phyloP scores from a whole-genome alignment of 2,113 vertebrate genomes.

The Junco hyemalis region DNA sequence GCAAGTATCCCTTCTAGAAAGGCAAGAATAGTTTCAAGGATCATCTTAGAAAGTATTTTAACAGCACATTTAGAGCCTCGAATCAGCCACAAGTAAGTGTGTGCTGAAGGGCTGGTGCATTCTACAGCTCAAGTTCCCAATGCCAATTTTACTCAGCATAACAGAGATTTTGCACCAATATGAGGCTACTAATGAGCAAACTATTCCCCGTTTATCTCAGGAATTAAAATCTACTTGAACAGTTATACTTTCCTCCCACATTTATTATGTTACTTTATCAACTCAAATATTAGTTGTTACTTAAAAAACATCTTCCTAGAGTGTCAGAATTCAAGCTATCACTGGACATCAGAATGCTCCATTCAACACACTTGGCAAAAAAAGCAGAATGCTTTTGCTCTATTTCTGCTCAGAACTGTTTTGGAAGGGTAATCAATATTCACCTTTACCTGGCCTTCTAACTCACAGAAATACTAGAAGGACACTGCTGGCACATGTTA shows the following conservation, averaged over 20 bases:
- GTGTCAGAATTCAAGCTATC: not conserved
- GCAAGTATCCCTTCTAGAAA: not conserved
- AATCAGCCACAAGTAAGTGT: not conserved
- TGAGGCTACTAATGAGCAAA: not conserved
- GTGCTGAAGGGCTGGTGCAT: not conserved
- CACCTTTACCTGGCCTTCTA: not conserved
- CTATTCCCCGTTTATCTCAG: not conserved
- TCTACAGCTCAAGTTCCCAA: not conserved
- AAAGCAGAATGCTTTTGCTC: not conserved
- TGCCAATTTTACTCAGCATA: not conserved
- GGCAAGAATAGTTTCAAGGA: not conserved
- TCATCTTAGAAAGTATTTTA: not conserved
- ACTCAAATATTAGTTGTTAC: not conserved
- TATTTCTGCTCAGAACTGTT: not conserved
- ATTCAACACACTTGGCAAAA: not conserved
- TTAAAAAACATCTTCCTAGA: not conserved
- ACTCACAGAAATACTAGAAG: accelerated
- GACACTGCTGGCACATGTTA: not conserved
- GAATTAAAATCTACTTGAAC: not conserved
- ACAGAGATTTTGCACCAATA: accelerated
- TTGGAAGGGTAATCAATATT: not conserved
- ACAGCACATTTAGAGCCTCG: not conserved
- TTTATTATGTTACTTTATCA: not conserved
- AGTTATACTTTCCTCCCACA: not conserved
- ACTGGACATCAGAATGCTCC: not conserved